Evolutionary conservation across 2,113 vertebrate genomes (phyloP).

Genomic region (Tragelaphus buxtoni): DNA sequence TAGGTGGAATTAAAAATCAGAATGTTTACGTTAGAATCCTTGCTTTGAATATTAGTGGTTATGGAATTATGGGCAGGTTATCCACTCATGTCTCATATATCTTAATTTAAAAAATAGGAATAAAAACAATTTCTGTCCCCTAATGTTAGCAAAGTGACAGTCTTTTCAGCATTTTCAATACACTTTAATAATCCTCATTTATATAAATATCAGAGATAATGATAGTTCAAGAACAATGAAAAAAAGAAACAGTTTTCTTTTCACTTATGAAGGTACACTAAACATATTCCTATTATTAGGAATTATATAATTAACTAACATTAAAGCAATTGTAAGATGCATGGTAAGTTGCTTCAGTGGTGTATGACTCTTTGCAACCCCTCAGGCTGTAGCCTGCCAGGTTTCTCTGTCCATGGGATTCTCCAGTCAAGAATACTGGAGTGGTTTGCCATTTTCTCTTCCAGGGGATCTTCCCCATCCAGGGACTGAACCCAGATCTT

Average conservation of each 20-base stretch:
- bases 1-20: neutral
- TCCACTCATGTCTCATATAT: neutral
- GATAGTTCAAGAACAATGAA: neutral
- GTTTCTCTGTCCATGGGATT: neutral
- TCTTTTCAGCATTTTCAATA: neutral
- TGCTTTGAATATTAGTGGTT: neutral
- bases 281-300: neutral
- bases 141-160: neutral
- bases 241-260: neutral
- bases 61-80: neutral
- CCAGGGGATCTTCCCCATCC: neutral
- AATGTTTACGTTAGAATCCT: neutral
- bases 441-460: neutral
- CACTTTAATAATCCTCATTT: neutral
- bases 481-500: neutral
- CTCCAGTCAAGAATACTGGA: neutral
- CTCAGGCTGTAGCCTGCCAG: neutral
- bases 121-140: neutral
- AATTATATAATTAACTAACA: constrained; percentile 4
- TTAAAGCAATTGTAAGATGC: neutral
- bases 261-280: neutral
- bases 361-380: neutral
- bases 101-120: constrained; percentile 5
- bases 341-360: neutral
- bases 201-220: neutral